Conservation (phyloP, 2,113 vertebrate genomes). For the Tyto alba region DNA sequence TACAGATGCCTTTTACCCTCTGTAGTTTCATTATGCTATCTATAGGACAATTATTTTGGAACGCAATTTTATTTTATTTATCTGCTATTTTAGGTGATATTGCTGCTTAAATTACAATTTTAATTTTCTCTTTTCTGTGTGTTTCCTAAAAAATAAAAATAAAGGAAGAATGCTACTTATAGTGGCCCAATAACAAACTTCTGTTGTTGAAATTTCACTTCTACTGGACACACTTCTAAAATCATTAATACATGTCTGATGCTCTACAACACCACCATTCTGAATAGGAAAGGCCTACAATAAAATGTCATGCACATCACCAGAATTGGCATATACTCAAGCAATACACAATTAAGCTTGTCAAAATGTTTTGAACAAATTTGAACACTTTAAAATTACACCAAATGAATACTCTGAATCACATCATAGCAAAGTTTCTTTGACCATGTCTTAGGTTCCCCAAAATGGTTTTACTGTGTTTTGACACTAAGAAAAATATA, state of each 20-base stretch:
- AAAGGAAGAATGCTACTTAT: neutral
- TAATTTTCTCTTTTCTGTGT: neutral
- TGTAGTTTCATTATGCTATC: neutral
- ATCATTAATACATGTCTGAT: neutral
- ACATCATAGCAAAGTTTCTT: neutral
- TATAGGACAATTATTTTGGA: neutral
- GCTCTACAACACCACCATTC: accelerated
- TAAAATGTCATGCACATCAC: neutral
- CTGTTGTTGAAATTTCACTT: neutral
- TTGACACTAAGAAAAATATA: neutral
- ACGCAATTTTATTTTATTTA: neutral
- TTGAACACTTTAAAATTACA: neutral
- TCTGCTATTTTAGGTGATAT: neutral
- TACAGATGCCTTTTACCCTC: neutral
- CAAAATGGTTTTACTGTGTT: neutral
- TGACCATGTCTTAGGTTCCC: neutral
- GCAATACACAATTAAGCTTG: neutral
- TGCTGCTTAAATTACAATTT: neutral
- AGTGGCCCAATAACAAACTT: neutral
- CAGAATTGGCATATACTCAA: neutral
- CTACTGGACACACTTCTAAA: neutral
- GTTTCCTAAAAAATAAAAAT: neutral
- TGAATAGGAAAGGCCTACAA: neutral
- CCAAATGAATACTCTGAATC: neutral
- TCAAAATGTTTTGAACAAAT: neutral